Base-by-base conservation (phyloP, 1,140 invertebrate genomes). In the Penaeus japonicus region DNA sequence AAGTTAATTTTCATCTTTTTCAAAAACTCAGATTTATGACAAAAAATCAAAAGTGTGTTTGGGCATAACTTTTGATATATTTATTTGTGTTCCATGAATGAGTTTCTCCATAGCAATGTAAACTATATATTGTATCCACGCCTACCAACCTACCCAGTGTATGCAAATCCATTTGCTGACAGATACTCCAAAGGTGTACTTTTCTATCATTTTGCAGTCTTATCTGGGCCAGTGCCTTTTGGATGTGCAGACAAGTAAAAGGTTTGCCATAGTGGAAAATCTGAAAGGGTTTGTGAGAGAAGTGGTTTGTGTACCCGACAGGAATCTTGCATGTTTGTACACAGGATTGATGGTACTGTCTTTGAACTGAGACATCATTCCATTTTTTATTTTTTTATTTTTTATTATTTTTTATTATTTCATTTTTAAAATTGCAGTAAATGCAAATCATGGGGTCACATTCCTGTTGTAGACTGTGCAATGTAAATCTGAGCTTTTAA, bases 191-290 rank as follows among this genome's bases (percentile, higher is more conserved):
- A 27, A 35, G 24, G 70, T 62, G 30, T 47, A 59, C 30, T 35
- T 85, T n/a, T 77, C 70, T 85, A 75, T 47, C 20, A 27, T 18
- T 73, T 73, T 30, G 70, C 39, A 85, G 47, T 85, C 54, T 30
- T 55, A 85, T 55, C 18, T 85, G 39, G 84, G 84, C 84, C 84
- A 85, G 84, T 85, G 84, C 84, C 84, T 85, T 85, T 77, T 85
- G 73, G 70, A 85, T 84, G 81, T 65, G 81, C 81, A 84, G 22
- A 84, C 57, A 24, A 32, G 55, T 24, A 84, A 84, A 84, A 47
- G 47, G 55, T 84, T 70, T 84, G 81, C 81, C 57, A 84, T 84
- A 35, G 62, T 18, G 73, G 39, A 77, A 32, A 32, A 77, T 27
- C 20, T 77, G 22, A 20, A 39, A 77, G 73, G 39, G 73, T 77